phyloP scores from a whole-genome alignment of 2,113 vertebrate genomes.

The Apaloderma vittatum region DNA sequence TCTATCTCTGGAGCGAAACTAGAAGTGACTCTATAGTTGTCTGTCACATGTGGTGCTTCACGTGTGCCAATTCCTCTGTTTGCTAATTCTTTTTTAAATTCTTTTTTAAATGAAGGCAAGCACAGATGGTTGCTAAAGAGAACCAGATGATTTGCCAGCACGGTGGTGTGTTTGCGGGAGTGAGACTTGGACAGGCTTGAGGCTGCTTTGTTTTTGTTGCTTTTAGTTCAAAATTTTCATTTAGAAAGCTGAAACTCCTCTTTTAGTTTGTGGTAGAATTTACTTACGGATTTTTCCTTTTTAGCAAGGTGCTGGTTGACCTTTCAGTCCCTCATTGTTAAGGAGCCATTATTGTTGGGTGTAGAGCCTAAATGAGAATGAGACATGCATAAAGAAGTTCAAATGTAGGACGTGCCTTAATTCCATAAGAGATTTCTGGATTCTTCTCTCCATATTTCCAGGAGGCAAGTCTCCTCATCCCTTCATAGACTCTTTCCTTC shows the following conservation, averaged over 20 bases:
- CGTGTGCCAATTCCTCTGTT: constrained; percentile 13
- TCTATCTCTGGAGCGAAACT: not conserved
- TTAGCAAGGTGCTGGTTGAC: not conserved
- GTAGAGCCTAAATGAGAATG: not conserved
- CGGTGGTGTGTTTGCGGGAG: constrained; percentile 3
- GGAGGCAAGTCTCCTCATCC: not conserved
- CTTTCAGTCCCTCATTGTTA: not conserved
- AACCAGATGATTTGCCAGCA: constrained; percentile 7
- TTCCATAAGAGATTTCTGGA: accelerated
- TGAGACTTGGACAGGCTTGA: not conserved
- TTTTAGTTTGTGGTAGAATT: not conserved
- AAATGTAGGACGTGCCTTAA: not conserved
- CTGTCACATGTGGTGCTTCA: not conserved
- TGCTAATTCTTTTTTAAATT: constrained; percentile 1
- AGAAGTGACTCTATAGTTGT: not conserved
- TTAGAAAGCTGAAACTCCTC: not conserved
- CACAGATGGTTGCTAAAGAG: constrained; percentile 36
- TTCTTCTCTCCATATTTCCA: not conserved
- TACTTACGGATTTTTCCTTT: not conserved
- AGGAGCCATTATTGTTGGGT: not conserved
- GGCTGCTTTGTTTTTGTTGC: not conserved
- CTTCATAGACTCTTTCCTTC: not conserved
- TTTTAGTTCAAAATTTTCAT: not conserved
- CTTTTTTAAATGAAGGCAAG: constrained; percentile 24
- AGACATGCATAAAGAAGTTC: not conserved